These are phyloP conservation scores for Leptinotarsa defecta DNA, from an alignment of 1,140 invertebrate genomes.

Conservation along the genomic window DNA sequence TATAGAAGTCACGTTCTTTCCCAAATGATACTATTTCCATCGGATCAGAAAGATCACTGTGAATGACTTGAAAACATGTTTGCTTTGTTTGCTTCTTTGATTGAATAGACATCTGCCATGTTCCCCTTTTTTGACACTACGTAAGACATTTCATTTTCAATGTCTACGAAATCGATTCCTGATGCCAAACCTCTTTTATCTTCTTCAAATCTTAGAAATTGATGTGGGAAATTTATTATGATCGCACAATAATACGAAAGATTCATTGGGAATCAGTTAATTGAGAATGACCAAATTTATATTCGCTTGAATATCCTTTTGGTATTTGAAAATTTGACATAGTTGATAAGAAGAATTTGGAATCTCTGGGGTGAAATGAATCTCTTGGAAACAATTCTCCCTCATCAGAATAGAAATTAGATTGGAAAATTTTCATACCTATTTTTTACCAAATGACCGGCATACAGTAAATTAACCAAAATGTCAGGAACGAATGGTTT, in stretches of 20 bases:
- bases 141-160: constrained; percentile 43
- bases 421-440: constrained; percentile 26
- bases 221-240: constrained; percentile 32
- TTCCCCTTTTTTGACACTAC: not conserved
- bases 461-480: not conserved
- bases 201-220: not conserved
- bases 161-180: constrained; percentile 43
- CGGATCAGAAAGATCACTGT: not conserved
- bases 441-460: not conserved
- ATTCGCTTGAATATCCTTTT: not conserved
- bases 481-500: not conserved
- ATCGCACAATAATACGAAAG: constrained; percentile 15
- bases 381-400: too few species aligned
- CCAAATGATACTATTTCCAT: constrained; percentile 4
- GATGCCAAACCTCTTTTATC: not conserved
- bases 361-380: too few species aligned
- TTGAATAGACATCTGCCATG: not conserved
- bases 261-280: not conserved
- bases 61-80: constrained; percentile 46
- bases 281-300: constrained; percentile 27
- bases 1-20: constrained; percentile 36
- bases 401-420: constrained; percentile 10
- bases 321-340: constrained; percentile 28
- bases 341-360: too few species aligned
- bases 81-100: not conserved